A percentile compares a stretch with the other conserved stretches of the same genome.
phyloP scores from a whole-genome alignment of 2,888 invertebrate species.

The Cerastis leucographa region DNA sequence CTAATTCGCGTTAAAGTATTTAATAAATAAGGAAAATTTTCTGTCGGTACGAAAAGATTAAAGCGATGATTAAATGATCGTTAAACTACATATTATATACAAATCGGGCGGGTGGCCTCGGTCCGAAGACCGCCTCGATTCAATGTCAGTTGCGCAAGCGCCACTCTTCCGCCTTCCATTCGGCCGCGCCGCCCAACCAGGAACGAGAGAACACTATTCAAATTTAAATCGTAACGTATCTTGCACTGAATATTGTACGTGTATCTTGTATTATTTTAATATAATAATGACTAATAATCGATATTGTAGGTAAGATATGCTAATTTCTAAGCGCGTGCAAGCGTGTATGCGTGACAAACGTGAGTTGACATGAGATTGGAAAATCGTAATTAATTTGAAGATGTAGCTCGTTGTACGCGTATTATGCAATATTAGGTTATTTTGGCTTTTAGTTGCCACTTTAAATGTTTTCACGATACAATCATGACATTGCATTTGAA shows the following conservation, averaged over 20 bases:
- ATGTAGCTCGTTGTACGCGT: conserved; percentile 45
- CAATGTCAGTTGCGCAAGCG: conserved; percentile 91
- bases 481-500: conserved; percentile 12
- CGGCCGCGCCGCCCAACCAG: conserved; percentile 80
- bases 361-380: conserved; percentile 46
- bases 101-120: conserved; percentile 87
- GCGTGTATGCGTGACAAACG: conserved; percentile 48
- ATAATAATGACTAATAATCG: conserved; percentile 46
- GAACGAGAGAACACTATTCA: conserved; percentile 79
- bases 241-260: conserved; percentile 63
- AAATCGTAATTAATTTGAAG: conserved; percentile 42
- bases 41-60: conserved; percentile 59
- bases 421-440: conserved; percentile 42
- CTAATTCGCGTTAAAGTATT: conserved; percentile 55
- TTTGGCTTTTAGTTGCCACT: conserved; percentile 24
- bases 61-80: conserved; percentile 76
- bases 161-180: conserved; percentile 86
- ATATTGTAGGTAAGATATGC: conserved; percentile 17
- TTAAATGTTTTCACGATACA: background rate
- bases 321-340: conserved; percentile 46
- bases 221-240: conserved; percentile 82
- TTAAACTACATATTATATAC: conserved; percentile 76
- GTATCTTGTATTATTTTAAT: conserved; percentile 53
- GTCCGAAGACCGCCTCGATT: conserved; percentile 83
- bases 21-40: conserved; percentile 70